Base-by-base conservation (phyloP, 1,140 invertebrate genomes). In the Cyphomyrmex costatus region DNA sequence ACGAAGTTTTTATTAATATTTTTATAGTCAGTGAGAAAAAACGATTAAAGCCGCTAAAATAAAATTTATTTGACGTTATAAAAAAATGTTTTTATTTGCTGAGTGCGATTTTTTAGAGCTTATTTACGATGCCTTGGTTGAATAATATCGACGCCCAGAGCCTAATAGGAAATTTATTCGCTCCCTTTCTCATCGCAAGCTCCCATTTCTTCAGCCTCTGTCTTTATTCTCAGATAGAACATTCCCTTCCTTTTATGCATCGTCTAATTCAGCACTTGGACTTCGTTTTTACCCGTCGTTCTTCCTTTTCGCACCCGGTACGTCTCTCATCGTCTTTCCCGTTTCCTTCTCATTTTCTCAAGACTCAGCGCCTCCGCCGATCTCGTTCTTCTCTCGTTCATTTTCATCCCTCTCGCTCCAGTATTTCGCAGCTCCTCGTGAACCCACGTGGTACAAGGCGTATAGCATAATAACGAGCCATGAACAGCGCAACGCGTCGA, bases 401-500 rank as follows among this genome's bases (percentile, higher is more conserved):
- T 89, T 88, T n/a, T 56, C 87, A 76, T 68, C 87, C 79, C 73
- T 78, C 80, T 90, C 88, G 51, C 73, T 66, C 83, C 79, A 3
- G 46, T 73, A 89, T 89, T 76, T 85, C 73, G 85, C 63, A 63
- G 71, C 85, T 86, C 76, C 77, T 86, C 84, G 84, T 51, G 68
- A 73, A 86, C 77, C 84, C 33, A 66, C 84, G 84, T 71, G 87
- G 88, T 83, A 89, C 88, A 78, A 73, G 77, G 87, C 87, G 87
- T 86, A 86, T 83, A 86, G 88, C 85, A 89, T 89, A 89, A 89
- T 89, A 89, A 89, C 88, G 88, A 89, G 88, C 84, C 87, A 86
- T 89, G 84, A 89, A 89, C 88, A 77, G 88, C 70, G 73, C 87
- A 89, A 86, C 88, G 80, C 88, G 88, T 61, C 87, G 84, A 71